Percentiles rank a stretch among this genome's conserved stretches.
Conservation (phyloP, 2,113 vertebrate genomes). For the Menura novaehollandiae region DNA sequence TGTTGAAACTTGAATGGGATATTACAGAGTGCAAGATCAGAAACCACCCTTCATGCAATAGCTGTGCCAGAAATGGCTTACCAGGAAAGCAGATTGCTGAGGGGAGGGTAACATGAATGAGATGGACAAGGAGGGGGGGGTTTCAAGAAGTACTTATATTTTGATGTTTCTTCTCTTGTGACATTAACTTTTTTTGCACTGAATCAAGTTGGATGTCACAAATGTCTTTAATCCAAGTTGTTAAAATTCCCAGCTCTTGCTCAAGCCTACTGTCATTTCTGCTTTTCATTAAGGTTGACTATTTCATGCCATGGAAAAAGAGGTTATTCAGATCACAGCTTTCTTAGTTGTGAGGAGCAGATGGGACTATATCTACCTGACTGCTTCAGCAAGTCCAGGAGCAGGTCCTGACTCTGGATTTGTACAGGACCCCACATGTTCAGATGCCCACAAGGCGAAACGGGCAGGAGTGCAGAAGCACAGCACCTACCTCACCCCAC, state of each 20-base stretch:
- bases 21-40: not conserved
- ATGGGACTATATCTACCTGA: not conserved
- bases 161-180: not conserved
- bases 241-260: not conserved
- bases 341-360: not conserved
- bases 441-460: not conserved
- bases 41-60: not conserved
- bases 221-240: not conserved
- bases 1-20: conserved; percentile 44
- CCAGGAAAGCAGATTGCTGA: not conserved
- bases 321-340: not conserved
- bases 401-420: not conserved
- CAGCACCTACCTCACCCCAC: not conserved
- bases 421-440: not conserved
- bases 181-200: not conserved
- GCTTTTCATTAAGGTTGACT: not conserved
- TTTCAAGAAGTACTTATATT: not conserved
- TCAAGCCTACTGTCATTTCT: not conserved
- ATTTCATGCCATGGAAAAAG: not conserved
- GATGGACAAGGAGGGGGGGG: not conserved
- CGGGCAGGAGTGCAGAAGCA: fast-evolving
- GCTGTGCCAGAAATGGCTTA: not conserved
- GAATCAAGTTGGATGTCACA: not conserved
- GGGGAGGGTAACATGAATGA: not conserved
- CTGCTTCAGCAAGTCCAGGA: not conserved